Evolutionary conservation across 2,888 invertebrate species (phyloP), one percentile per base, ranked within the genome.

Genomic region (Morinoia aosen): DNA sequence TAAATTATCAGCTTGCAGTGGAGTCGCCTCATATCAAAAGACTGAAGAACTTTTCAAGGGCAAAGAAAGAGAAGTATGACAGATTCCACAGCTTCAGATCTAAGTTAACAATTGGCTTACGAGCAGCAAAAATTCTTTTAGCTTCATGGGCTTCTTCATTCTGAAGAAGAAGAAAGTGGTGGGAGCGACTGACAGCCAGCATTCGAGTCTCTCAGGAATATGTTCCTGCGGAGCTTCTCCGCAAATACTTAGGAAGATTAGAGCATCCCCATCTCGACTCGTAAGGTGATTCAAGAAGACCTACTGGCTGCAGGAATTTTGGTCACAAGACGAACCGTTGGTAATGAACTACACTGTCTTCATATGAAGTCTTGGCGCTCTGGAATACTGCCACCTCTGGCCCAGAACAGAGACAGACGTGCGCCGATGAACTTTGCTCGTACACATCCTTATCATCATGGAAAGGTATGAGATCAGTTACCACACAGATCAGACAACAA

Each of bases 211-310:
- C 76, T 33, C 8, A 3, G 76, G 76, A 76, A 76, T 76, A 76
- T 76, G 2, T 33, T 76, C 76, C 76, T 76, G 33, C 76, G 25
- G 76, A 76, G 61, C 61, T 61, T 61, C 61, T 61, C 19, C 14
- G 76, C 76, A 76, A 76, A 76, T 76, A 76, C 76, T 76, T 76
- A 76, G 76, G 76, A 76, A 76, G 76, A 76, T 76, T 76, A 76
- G 33, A 16, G 33, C 76, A 19, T 10, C 76, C 33, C 76, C 76
- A 76, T 76, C 76, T 76, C 10, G 76, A 76, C 76, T 76, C 76
- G 76, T 76, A 76, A 76, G 76, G 76, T 10, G 76, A 76, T 76
- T 76, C 76, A 76, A 76, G 76, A 76, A 76, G 76, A 64, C 76
- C 76, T 76, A 76, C 76, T 25, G 76, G 33, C 19, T 14, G 76